Percentiles rank a stretch among this genome's conserved stretches.
phyloP scores from a whole-genome alignment of 1,140 invertebrate genomes.

The Adelges cooleyi region DNA sequence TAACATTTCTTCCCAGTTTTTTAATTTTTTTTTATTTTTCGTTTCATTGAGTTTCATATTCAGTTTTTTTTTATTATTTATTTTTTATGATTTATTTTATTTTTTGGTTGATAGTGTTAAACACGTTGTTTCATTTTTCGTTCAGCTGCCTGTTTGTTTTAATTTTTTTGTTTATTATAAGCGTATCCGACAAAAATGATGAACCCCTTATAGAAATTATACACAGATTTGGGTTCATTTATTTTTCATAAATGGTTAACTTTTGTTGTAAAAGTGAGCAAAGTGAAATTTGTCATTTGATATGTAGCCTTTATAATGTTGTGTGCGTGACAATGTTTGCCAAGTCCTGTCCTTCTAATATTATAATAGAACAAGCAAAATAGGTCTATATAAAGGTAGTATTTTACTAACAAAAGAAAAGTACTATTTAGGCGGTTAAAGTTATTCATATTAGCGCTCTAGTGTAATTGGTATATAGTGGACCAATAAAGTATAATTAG shows the following conservation, averaged over 20 bases:
- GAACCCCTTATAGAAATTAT: not conserved
- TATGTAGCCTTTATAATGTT: constrained; percentile 18
- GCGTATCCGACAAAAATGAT: constrained; percentile 28
- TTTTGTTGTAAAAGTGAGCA: too few relatives aligned
- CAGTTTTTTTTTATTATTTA: not conserved
- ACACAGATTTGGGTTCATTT: constrained; percentile 4
- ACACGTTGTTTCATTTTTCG: constrained; percentile 27
- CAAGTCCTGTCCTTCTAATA: not conserved
- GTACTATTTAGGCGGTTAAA: constrained; percentile 4
- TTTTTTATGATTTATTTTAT: not conserved
- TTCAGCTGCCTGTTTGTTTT: constrained; percentile 27
- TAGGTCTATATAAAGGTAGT: constrained; percentile 13
- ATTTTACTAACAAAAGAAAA: too few relatives aligned
- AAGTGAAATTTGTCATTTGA: too few relatives aligned
- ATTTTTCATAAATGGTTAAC: constrained; percentile 14
- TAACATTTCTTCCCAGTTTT: constrained; percentile 11
- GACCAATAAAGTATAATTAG: constrained; percentile 24
- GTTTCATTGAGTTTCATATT: constrained; percentile 22
- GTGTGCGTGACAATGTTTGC: constrained; percentile 27
- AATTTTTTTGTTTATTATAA: constrained; percentile 27
- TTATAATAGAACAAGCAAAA: constrained; percentile 20
- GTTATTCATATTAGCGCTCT: constrained; percentile 18
- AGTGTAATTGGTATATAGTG: constrained; percentile 29
- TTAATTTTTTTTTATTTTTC: constrained; percentile 13
- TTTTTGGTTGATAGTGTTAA: constrained; percentile 22